Evolutionary conservation across 2,113 vertebrate genomes (phyloP), one percentile per base, ranked within the genome.

Genomic region (Leucosticte australis): DNA sequence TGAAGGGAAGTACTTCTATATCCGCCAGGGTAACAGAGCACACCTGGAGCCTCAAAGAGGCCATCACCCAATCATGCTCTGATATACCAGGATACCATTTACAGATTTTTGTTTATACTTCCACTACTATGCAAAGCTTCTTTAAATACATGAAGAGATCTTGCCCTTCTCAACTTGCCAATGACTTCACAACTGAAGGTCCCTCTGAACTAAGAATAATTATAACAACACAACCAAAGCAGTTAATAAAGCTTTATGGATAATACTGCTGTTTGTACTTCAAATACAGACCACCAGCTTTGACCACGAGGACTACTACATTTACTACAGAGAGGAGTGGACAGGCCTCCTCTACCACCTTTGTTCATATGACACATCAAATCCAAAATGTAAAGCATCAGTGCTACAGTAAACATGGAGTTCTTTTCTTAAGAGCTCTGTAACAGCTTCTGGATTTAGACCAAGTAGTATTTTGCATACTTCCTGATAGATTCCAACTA

Each of bases 51-150:
- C n/a, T 35, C 26, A 5, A 14, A 24, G 9, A 60, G 26, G 2
- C 33, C 59, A 88, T 22, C 56, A 53, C 12, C 37, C 35, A 12
- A 68, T 10, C 86, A 35, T 56, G 33, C 37, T 59, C 71, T 42
- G 23, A 83, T 7, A 31, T 2, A 21, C 10, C 3, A 0, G 6
- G 19, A 71, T 23, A 35, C 0, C 8, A 1, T 30, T 69, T 39
- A 64, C 5, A 33, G 42, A 90, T 21, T 15, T 84, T 21, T n/a
- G 2, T 28, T 82, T 67, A 73, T 7, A 56, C 12, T 55, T 74
- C 20, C 60, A 31, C 55, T 55, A 56, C n/a, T 41, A 13, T 0
- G 3, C 19, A 85, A 85, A 90, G 27, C 28, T 83, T 50, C 55
- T 70, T 52, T 22, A 88, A 85, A 85, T 18, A 55, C 13, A 7